Base-by-base conservation (phyloP, 37 sponge, comb jelly and placozoan genomes). In the Geodia barretti region DNA sequence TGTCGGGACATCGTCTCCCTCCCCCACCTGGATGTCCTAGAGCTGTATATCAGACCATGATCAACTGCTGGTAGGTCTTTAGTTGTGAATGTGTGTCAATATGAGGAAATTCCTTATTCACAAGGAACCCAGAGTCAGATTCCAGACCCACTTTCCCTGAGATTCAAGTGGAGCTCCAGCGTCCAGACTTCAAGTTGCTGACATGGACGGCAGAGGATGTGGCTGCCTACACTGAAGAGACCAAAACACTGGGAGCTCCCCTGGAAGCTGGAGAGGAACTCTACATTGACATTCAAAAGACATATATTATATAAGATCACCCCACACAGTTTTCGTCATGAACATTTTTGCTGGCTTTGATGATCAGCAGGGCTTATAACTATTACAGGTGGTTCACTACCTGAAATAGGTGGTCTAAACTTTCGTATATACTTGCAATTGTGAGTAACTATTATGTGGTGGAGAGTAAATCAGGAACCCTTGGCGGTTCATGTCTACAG, bases 41-140 rank as follows among this genome's bases (percentile, higher is more conserved):
- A 21, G 33, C 35, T 4, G 74, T 87, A 11, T 87, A 87, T 65
- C 41, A 34, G 2, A n/a, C 84, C 8, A 87, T 87, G 82, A 28
- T 60, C 1, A 34, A 84, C 4, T 87, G 88, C 76, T 84, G 82
- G 88, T 72, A 87, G 24, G 69, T 28, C n/a, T n/a, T n/a, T n/a
- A n/a, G n/a, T n/a, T n/a, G 8, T 24, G n/a, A 11, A 8, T 26
- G n/a, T 24, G 26, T 24, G 33, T 34, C 1, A 21, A 19, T 68
- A 34, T 68, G 21, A 21, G 69, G 3, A 30, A 17, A 3, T 4
- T 33, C 35, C 63, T 20, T 33, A 26, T 2, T 9, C 29, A 47
- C 34, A 35, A 80, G 80, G 70, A 41, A 80, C 42, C 36, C 70
- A 41, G 70, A 70, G 17, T 34, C 61, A 23, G 70, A 42, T 5